Evolutionary conservation across 2,797 vertebrate genomes (phyloP).

Genomic region (Bryconaethiops microstoma): DNA sequence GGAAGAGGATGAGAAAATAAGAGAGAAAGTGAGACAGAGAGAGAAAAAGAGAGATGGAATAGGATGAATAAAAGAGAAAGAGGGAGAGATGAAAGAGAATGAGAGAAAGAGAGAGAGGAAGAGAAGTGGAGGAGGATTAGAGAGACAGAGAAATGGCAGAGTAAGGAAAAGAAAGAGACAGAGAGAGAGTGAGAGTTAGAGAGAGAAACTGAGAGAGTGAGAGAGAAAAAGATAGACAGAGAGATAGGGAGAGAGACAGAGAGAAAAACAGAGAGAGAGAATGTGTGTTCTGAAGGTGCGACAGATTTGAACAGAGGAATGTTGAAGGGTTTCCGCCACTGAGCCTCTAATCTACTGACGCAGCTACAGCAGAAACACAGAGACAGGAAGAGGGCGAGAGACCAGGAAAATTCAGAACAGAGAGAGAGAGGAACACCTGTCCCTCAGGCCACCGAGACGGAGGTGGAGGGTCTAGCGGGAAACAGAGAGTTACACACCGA

Average conservation of each 20-base stretch:
- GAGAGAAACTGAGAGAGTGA: constrained; percentile 75
- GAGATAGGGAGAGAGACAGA: too few relatives aligned
- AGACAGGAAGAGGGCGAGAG: constrained; percentile 22
- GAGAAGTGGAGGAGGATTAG: constrained; percentile 32
- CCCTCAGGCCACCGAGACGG: constrained; percentile 36
- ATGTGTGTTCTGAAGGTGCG: background rate
- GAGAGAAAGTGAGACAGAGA: constrained; percentile 18
- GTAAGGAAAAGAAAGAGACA: constrained; percentile 28
- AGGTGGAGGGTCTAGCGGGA: constrained; percentile 15
- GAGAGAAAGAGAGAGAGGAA: constrained; percentile 57
- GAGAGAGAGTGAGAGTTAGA: constrained; percentile 69
- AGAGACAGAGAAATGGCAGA: background rate
- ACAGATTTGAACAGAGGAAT: constrained; percentile 2
- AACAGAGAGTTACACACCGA: constrained; percentile 31
- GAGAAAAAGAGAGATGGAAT: too few relatives aligned
- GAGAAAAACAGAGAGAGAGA: constrained; percentile 39
- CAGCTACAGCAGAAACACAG: constrained; percentile 24
- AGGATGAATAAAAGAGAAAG: too few relatives aligned
- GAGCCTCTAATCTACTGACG: constrained; percentile 37
- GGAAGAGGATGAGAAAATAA: constrained; percentile 48
- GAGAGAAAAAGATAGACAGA: constrained; percentile 50
- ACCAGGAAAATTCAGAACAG: constrained; percentile 9
- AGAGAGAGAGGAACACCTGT: constrained; percentile 8
- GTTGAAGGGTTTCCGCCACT: background rate
- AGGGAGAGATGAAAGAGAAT: constrained; percentile 30